Percentiles rank a stretch among this genome's conserved stretches.
phyloP scores from a whole-genome alignment of 2,888 invertebrate genomes.

The Eumacrocentrus americanus region DNA sequence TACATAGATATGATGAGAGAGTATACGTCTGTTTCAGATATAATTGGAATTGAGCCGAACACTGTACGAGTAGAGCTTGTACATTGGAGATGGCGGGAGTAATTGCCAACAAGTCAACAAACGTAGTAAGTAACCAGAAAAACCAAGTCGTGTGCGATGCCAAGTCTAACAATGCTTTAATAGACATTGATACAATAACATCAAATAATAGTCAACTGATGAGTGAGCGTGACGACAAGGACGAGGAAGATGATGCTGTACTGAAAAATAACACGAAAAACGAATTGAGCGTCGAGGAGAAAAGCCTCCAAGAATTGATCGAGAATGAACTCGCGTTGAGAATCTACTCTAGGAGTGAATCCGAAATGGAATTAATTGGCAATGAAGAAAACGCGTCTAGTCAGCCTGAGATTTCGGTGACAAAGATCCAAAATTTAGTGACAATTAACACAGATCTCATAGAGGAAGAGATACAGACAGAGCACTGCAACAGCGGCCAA shows the following conservation, averaged over 20 bases:
- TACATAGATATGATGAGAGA: background rate
- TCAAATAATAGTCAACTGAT: constrained; percentile 58
- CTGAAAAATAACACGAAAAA: constrained; percentile 51
- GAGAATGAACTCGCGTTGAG: constrained; percentile 57
- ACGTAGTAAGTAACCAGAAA: constrained; percentile 58
- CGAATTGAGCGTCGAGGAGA: constrained; percentile 54
- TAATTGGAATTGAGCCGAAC: background rate
- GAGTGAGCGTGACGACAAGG: constrained; percentile 53
- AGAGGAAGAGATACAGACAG: too few species aligned
- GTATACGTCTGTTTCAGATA: background rate
- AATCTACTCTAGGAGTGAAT: constrained; percentile 46
- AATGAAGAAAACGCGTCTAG: background rate
- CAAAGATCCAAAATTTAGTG: too few species aligned
- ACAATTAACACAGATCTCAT: too few species aligned
- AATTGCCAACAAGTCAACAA: constrained; percentile 58
- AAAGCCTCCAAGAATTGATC: constrained; percentile 58
- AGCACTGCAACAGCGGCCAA: too few species aligned
- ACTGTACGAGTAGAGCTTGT: background rate
- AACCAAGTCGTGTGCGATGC: constrained; percentile 57
- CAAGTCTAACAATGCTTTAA: constrained; percentile 61
- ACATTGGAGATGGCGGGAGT: constrained; percentile 56
- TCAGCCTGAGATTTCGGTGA: background rate
- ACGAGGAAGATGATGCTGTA: constrained; percentile 53
- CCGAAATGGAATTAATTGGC: background rate
- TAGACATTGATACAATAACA: constrained; percentile 58